Conservation (phyloP, 2,888 invertebrate genomes). For the Raillietiella orientalis region DNA sequence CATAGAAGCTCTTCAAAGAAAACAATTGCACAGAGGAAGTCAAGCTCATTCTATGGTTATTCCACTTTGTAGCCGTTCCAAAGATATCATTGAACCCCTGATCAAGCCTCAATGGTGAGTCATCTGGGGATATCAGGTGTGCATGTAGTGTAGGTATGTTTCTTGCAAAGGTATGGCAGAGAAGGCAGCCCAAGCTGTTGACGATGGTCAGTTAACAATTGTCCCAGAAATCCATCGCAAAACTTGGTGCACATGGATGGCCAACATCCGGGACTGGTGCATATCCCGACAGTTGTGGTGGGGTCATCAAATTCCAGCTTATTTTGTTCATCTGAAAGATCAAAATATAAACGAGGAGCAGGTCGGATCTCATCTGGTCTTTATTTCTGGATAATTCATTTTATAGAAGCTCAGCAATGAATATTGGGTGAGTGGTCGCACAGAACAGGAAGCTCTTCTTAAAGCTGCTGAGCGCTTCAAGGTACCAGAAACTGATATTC, state of each 20-base stretch:
- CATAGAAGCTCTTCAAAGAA: conserved; percentile 32
- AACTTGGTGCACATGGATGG: conserved; percentile 88
- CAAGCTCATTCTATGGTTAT: conserved; percentile 84
- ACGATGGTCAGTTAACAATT: conserved; percentile 44
- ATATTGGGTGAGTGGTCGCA: conserved; percentile 25
- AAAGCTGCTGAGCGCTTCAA: conserved; percentile 43
- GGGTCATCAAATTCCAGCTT: conserved; percentile 94
- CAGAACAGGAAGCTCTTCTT: conserved; percentile 32
- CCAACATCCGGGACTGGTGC: conserved; percentile 88
- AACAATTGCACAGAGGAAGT: conserved; percentile 37
- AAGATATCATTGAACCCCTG: conserved; percentile 86
- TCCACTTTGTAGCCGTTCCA: conserved; percentile 78
- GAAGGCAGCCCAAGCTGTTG: conserved; percentile 43
- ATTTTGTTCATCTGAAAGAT: conserved; percentile 28
- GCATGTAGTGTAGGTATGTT: conserved; percentile 27
- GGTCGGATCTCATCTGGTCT: conserved; percentile 9
- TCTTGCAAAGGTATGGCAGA: conserved; percentile 65
- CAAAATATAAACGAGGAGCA: conserved; percentile 11
- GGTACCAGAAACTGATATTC: conserved; percentile 16
- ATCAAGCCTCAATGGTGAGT: conserved; percentile 78
- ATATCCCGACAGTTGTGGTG: conserved; percentile 96
- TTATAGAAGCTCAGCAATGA: conserved; percentile 13
- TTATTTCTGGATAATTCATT: neutral
- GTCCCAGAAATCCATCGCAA: conserved; percentile 67
- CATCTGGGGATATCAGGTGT: conserved; percentile 1